Evolutionary conservation across 1,140 invertebrate species (phyloP).

Genomic region (Neodiprion fabricii): DNA sequence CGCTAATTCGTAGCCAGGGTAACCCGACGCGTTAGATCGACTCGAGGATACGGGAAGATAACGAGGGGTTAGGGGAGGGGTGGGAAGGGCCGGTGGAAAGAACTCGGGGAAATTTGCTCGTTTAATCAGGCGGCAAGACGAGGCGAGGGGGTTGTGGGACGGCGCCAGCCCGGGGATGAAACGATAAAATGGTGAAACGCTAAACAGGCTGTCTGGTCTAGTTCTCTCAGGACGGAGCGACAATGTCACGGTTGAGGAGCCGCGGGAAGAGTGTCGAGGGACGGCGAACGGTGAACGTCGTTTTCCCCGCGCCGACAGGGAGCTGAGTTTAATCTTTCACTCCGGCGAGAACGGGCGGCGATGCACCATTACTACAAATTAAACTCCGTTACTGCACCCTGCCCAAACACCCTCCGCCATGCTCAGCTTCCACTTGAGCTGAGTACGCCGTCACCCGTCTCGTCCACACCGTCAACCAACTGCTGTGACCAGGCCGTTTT

Average conservation of each 20-base stretch:
- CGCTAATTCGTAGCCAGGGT: too few species aligned
- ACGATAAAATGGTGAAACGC: slow-evolving; percentile 5
- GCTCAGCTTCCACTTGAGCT: too few species aligned
- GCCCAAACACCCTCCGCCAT: not conserved
- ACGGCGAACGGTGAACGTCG: not conserved
- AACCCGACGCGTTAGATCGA: too few species aligned
- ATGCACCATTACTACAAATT: slow-evolving; percentile 7
- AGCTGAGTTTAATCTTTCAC: not conserved
- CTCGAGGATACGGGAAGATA: too few species aligned
- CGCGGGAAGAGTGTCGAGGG: not conserved
- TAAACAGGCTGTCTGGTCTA: slow-evolving; percentile 7
- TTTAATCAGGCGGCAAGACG: not conserved
- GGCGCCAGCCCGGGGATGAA: not conserved
- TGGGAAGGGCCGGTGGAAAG: not conserved
- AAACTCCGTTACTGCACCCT: slow-evolving; percentile 4
- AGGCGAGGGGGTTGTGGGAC: not conserved
- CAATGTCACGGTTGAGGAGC: slow-evolving; percentile 4
- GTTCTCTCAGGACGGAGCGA: not conserved
- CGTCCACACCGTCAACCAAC: too few species aligned
- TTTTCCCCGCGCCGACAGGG: not conserved
- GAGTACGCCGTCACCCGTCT: too few species aligned
- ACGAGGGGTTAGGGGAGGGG: too few species aligned
- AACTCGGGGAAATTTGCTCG: not conserved
- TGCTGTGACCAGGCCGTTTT: too few species aligned
- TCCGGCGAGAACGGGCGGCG: not conserved